Evolutionary conservation across 2,113 vertebrate genomes (phyloP).

Genomic region (Toxostoma redivivum): DNA sequence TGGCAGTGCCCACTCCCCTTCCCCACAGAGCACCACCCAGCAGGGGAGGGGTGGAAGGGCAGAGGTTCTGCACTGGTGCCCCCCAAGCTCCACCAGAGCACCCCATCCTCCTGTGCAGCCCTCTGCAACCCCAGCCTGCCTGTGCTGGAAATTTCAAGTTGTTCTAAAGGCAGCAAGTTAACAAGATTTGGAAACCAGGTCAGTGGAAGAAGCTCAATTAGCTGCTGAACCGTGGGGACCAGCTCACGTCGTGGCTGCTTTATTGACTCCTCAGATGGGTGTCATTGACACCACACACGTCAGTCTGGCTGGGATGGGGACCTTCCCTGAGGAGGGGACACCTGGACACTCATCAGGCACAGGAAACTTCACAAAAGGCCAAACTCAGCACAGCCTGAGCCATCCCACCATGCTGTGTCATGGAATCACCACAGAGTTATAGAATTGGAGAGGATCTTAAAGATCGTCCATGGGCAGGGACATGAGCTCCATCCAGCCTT

Average conservation of each 20-base stretch:
- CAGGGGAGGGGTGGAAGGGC: not conserved
- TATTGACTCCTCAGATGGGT: not conserved
- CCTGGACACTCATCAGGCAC: not conserved
- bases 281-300: fast-evolving
- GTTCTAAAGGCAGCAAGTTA: slow-evolving; percentile 38
- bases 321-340: not conserved
- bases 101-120: not conserved
- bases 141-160: slow-evolving; percentile 1
- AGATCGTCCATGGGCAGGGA: not conserved
- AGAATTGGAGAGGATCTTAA: not conserved
- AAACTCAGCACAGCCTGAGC: fast-evolving
- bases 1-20: not conserved
- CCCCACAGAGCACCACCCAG: fast-evolving
- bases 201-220: slow-evolving; percentile 48
- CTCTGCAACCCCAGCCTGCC: not conserved
- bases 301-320: fast-evolving
- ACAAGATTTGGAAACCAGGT: slow-evolving; percentile 60
- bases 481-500: not conserved
- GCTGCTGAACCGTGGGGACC: slow-evolving; percentile 33
- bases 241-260: not conserved
- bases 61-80: not conserved
- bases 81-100: not conserved
- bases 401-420: fast-evolving
- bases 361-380: not conserved
- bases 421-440: not conserved